A percentile compares a stretch with the other conserved stretches of the same genome.
Evolutionary conservation across 2,888 invertebrate genomes (phyloP).

Genomic region (Leptopilina drosophilae): DNA sequence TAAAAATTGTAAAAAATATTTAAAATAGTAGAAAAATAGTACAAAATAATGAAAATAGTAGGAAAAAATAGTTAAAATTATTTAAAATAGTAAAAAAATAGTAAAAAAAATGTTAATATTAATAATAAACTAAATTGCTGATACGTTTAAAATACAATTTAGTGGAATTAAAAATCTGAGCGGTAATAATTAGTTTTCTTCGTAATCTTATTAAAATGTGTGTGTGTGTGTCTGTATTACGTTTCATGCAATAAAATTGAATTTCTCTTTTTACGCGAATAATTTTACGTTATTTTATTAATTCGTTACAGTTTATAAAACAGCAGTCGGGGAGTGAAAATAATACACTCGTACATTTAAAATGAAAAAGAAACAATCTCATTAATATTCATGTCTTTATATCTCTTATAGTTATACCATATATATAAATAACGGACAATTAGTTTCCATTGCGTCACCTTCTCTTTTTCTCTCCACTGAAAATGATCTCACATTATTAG

Average conservation of each 20-base stretch:
- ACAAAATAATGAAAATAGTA: too few relatives aligned
- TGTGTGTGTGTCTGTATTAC: background rate
- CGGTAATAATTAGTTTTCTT: background rate
- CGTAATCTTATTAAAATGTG: background rate
- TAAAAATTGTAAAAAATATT: too few relatives aligned
- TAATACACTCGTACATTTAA: background rate
- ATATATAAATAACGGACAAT: background rate
- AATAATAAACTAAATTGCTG: too few relatives aligned
- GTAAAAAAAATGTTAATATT: too few relatives aligned
- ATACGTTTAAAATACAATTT: too few relatives aligned
- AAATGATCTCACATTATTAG: background rate
- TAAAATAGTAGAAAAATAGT: too few relatives aligned
- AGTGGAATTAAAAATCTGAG: too few relatives aligned
- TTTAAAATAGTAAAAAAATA: too few relatives aligned
- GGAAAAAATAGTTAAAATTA: too few relatives aligned
- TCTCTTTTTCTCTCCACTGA: background rate
- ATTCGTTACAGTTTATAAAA: constrained; percentile 19
- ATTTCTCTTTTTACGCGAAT: background rate
- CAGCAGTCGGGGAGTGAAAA: constrained; percentile 3
- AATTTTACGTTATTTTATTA: background rate
- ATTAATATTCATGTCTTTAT: constrained; percentile 3
- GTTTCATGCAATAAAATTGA: background rate
- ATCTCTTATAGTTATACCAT: background rate
- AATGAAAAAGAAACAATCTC: background rate
- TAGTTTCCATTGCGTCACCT: background rate